Conservation (phyloP, 2,797 vertebrate species). For the Remorina albescens region DNA sequence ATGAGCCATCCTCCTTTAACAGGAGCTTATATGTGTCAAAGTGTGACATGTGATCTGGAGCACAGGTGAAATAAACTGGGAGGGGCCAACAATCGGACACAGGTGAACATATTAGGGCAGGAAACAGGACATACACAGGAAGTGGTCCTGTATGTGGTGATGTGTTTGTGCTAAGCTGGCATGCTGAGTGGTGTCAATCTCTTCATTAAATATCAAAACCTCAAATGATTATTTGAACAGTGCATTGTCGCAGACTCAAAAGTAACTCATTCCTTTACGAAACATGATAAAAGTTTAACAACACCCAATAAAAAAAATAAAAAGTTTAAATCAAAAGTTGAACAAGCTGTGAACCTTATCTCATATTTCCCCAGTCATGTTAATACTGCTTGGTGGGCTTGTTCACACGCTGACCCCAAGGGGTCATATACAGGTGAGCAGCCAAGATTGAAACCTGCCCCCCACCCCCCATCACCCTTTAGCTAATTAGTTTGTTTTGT, state of each 20-base stretch:
- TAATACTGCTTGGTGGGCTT: constrained; percentile 1
- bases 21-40: not conserved
- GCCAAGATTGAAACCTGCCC: constrained; percentile 50
- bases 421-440: constrained; percentile 67
- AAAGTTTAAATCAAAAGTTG: not conserved
- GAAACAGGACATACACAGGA: no score
- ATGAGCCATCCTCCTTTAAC: not conserved
- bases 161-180: not conserved
- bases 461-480: constrained; percentile 35
- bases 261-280: not conserved
- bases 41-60: no score
- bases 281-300: not conserved
- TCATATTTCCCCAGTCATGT: not conserved
- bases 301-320: not conserved
- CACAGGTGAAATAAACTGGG: no score
- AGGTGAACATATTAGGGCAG: no score
- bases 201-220: not conserved
- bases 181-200: not conserved
- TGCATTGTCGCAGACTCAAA: not conserved
- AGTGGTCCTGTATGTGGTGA: no score
- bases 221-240: not conserved
- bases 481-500: constrained; percentile 82
- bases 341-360: not conserved
- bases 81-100: no score
- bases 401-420: constrained; percentile 11